Conservation (phyloP, 2,113 vertebrate genomes). For the Erinaceus europaeus region DNA sequence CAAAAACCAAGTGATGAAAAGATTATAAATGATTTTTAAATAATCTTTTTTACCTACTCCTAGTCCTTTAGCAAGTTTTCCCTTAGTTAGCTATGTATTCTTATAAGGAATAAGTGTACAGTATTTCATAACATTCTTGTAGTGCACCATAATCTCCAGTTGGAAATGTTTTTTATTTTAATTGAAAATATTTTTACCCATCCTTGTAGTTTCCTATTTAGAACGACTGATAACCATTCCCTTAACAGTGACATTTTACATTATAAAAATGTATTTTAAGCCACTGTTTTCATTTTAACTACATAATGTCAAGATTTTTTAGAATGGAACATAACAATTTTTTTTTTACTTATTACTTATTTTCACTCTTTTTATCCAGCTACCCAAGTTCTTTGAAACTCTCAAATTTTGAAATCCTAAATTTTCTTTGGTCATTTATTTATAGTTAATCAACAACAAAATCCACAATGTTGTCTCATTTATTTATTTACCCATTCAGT, state of each 20-base stretch:
- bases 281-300: neutral
- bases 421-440: neutral
- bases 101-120: neutral
- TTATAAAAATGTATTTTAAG: slow-evolving; percentile 22
- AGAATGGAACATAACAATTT: neutral
- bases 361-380: neutral
- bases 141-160: neutral
- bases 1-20: slow-evolving; percentile 51
- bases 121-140: neutral
- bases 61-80: neutral
- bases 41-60: neutral
- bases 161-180: slow-evolving; percentile 1
- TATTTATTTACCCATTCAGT: neutral
- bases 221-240: neutral
- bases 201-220: neutral
- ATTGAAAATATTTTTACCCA: slow-evolving; percentile 4
- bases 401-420: neutral
- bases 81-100: neutral
- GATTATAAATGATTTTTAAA: neutral
- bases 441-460: neutral
- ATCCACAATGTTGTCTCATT: neutral
- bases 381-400: neutral
- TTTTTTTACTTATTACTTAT: neutral
- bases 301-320: neutral
- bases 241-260: neutral